Evolutionary conservation across 2,888 invertebrate species (phyloP).

Genomic region (Eueremaeus valkanovi): DNA sequence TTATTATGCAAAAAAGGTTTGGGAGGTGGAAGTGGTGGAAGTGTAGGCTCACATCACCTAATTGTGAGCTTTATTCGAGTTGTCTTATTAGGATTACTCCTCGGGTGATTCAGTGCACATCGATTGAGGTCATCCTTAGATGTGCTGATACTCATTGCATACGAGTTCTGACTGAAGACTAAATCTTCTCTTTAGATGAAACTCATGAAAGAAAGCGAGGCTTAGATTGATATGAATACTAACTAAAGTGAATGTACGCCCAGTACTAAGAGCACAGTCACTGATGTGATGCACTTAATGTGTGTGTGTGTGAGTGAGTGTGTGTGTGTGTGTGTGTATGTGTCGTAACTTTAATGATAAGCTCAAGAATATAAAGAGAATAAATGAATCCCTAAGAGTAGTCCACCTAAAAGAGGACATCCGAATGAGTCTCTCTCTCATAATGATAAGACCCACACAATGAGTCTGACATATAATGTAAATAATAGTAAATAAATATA

Average conservation of each 20-base stretch:
- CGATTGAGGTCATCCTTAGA: constrained; percentile 30
- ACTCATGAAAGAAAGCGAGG: constrained; percentile 19
- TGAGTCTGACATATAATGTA: constrained; percentile 4
- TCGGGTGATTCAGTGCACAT: constrained; percentile 32
- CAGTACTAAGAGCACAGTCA: not conserved
- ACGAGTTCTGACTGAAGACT: constrained; percentile 22
- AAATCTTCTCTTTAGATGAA: constrained; percentile 11
- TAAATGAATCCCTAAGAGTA: not conserved
- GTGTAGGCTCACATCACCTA: constrained; percentile 35
- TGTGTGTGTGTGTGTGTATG: too few relatives aligned
- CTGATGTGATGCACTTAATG: not conserved
- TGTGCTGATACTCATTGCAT: too few relatives aligned
- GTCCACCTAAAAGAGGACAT: constrained; percentile 34
- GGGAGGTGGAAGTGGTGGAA: constrained; percentile 34
- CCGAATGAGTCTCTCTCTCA: constrained; percentile 17
- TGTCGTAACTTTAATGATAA: constrained; percentile 9
- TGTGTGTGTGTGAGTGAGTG: too few relatives aligned
- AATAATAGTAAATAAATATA: not conserved
- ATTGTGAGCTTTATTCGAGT: not conserved
- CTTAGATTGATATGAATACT: constrained; percentile 1
- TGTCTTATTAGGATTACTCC: constrained; percentile 25
- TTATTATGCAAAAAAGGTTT: constrained; percentile 29
- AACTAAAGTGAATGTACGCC: constrained; percentile 18
- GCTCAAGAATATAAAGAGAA: not conserved
- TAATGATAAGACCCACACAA: constrained; percentile 34